Conservation (phyloP, 2,113 vertebrate species). For the Pachyramphus minor region DNA sequence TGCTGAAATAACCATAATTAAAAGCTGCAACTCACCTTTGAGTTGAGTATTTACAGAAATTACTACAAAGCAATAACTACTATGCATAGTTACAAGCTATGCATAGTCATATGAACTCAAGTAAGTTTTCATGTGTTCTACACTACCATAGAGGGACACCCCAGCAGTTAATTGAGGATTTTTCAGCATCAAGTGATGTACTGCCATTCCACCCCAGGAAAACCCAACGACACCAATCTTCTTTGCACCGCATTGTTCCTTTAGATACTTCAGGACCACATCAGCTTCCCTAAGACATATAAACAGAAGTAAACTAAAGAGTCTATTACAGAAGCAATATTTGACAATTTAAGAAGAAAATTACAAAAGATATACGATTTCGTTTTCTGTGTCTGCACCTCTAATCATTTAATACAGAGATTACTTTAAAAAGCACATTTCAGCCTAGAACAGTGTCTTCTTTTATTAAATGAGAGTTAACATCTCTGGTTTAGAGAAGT, state of each 20-base stretch:
- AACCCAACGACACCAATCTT: slow-evolving; percentile 85
- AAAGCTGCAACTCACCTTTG: neutral
- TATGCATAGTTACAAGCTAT: neutral
- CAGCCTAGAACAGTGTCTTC: neutral
- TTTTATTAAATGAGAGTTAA: neutral
- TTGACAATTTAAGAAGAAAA: neutral
- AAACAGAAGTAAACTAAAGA: slow-evolving; percentile 29
- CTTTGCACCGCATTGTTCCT: slow-evolving; percentile 74
- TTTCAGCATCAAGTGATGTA: slow-evolving; percentile 82
- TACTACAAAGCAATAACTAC: neutral
- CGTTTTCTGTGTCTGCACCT: neutral
- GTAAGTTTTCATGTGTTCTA: slow-evolving; percentile 20
- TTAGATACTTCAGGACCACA: slow-evolving; percentile 82
- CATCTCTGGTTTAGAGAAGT: neutral
- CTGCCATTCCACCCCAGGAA: slow-evolving; percentile 90
- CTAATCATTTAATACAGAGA: neutral
- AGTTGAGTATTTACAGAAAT: neutral
- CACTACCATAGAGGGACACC: slow-evolving; percentile 87
- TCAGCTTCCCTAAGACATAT: slow-evolving; percentile 80
- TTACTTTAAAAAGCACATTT: neutral
- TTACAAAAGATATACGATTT: neutral
- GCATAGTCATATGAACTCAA: neutral
- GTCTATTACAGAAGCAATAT: neutral
- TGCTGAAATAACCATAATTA: neutral
- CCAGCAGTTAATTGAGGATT: slow-evolving; percentile 83